Evolutionary conservation across 2,888 invertebrate genomes (phyloP).

Genomic region (Chorisops tibialis): DNA sequence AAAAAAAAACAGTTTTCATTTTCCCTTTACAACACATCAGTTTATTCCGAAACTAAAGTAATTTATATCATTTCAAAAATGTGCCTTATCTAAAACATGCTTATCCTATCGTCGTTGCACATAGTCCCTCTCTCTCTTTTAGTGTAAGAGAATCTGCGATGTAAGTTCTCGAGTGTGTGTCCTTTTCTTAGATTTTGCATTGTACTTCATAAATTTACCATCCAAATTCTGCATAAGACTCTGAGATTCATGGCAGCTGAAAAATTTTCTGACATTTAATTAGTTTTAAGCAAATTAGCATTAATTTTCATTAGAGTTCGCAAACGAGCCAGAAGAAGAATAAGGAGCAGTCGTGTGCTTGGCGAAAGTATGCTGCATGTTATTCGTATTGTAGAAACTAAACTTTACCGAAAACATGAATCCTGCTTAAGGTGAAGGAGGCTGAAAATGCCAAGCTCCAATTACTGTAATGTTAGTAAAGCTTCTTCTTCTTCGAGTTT

Average conservation of each 20-base stretch:
- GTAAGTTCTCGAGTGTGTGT: too few relatives aligned
- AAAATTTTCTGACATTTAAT: conserved; percentile 41
- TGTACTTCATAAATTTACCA: conserved; percentile 19
- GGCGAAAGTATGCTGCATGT: not conserved
- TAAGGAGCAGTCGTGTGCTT: not conserved
- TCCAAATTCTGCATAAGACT: conserved; percentile 30
- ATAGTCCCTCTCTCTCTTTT: too few relatives aligned
- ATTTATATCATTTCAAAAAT: too few relatives aligned
- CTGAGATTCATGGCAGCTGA: conserved; percentile 31
- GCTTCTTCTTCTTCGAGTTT: conserved; percentile 8
- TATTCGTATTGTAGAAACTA: not conserved
- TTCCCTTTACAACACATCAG: too few relatives aligned
- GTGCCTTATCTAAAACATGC: too few relatives aligned
- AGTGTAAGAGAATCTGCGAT: too few relatives aligned
- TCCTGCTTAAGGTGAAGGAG: conserved; percentile 25
- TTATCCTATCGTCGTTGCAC: too few relatives aligned
- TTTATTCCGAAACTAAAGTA: too few relatives aligned
- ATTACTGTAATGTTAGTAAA: too few relatives aligned
- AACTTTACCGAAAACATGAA: conserved; percentile 22
- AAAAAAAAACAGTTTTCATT: too few relatives aligned
- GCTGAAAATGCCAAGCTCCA: too few relatives aligned
- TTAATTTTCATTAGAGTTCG: conserved; percentile 44
- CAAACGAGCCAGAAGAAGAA: not conserved
- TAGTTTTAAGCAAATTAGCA: conserved; percentile 51
- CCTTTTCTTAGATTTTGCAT: conserved; percentile 17